Evolutionary conservation across 2,113 vertebrate species (phyloP).

Genomic region (Jaculus jaculus): DNA sequence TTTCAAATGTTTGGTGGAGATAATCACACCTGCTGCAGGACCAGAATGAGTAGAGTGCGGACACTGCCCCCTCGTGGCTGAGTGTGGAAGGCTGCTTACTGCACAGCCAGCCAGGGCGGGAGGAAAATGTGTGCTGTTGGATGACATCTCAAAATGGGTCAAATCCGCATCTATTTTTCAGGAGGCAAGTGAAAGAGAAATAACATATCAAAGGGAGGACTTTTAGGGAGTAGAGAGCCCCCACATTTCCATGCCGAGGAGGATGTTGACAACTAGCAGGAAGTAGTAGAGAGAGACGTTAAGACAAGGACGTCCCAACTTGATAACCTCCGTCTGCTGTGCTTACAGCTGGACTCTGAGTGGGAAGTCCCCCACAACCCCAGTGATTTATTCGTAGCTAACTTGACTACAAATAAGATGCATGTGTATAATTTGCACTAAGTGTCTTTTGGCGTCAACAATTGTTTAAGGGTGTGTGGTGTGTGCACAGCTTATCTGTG

Average conservation of each 20-base stretch:
- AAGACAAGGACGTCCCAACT: constrained; percentile 47
- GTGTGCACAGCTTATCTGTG: not conserved
- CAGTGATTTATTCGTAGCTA: constrained; percentile 29
- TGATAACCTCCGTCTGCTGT: constrained; percentile 41
- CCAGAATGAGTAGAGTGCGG: not conserved
- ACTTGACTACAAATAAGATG: constrained; percentile 53
- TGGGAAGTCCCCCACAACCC: constrained; percentile 28
- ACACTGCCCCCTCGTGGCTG: constrained; percentile 72
- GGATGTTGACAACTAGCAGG: constrained; percentile 49
- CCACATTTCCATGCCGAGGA: constrained; percentile 8
- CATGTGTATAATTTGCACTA: not conserved
- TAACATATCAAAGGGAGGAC: not conserved
- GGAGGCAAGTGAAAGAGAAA: constrained; percentile 11
- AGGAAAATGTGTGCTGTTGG: not conserved
- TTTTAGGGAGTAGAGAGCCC: not conserved
- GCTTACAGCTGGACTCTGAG: constrained; percentile 38
- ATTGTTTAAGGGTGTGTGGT: not conserved
- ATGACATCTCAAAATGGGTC: constrained; percentile 33
- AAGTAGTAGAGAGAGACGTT: constrained; percentile 51
- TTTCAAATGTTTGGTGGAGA: not conserved
- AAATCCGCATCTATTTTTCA: constrained; percentile 28
- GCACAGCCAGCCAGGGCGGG: not conserved
- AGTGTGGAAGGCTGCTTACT: not conserved
- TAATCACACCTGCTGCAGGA: rapidly evolving
- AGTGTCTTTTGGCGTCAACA: not conserved